Evolutionary conservation across 2,113 vertebrate species (phyloP).

Genomic region (Hypanus sabinus): DNA sequence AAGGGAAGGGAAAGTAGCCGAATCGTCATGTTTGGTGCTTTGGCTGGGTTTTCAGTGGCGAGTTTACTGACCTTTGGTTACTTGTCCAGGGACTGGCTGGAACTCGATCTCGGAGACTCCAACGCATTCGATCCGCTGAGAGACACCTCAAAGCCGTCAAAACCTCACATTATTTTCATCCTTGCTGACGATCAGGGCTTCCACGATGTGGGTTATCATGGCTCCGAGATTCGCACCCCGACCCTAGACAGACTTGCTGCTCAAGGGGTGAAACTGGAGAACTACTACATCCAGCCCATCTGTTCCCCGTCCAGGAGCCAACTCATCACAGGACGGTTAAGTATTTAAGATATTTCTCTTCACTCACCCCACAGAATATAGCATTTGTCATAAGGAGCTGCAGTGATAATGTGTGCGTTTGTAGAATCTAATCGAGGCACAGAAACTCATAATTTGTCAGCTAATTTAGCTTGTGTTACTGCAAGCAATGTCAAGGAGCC

Average conservation of each 20-base stretch:
- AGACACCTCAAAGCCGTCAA: conserved; percentile 48
- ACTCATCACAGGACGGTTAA: conserved; percentile 88
- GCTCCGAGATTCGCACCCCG: conserved; percentile 89
- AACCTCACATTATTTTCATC: conserved; percentile 88
- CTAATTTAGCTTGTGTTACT: neutral
- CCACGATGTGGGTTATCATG: conserved; percentile 90
- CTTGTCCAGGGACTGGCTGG: conserved; percentile 62
- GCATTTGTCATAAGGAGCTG: neutral
- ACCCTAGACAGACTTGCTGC: conserved; percentile 82
- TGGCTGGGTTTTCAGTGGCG: conserved; percentile 64
- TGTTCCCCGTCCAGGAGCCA: conserved; percentile 94
- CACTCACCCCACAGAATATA: neutral
- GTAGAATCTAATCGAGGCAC: neutral
- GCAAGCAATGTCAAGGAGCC: neutral
- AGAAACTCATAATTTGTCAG: neutral
- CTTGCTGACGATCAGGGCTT: conserved; percentile 94
- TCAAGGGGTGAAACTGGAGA: conserved; percentile 92
- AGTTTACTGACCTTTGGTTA: conserved; percentile 62
- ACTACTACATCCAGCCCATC: conserved; percentile 96
- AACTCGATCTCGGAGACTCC: conserved; percentile 41
- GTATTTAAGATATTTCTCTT: neutral
- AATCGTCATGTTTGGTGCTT: conserved; percentile 47
- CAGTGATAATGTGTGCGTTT: neutral
- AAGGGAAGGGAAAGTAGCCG: neutral
- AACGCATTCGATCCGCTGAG: neutral